These are phyloP conservation scores for Leucophenga varia DNA, from an alignment of 1,140 invertebrate genomes.

Conservation along the genomic window DNA sequence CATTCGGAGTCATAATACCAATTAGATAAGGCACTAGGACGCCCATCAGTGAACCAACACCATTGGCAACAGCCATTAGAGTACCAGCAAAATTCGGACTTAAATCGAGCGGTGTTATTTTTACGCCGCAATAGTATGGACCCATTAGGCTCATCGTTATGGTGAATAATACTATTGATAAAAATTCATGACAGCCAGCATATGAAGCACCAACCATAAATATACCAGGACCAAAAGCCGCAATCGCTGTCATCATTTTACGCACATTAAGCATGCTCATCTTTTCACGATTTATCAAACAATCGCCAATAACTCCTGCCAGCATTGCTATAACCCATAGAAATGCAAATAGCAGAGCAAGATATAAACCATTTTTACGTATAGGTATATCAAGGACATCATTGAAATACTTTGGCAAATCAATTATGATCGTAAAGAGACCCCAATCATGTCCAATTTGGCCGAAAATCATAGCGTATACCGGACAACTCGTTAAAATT, in stretches of 20 bases:
- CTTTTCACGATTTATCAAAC: constrained; percentile 15
- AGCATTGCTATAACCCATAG: constrained; percentile 26
- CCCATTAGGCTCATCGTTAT: constrained; percentile 61
- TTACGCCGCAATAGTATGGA: constrained; percentile 68
- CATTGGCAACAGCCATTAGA: constrained; percentile 78
- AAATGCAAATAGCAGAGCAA: constrained; percentile 29
- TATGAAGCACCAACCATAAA: constrained; percentile 31
- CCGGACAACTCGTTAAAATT: constrained; percentile 64
- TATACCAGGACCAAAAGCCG: constrained; percentile 20
- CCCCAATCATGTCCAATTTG: constrained; percentile 81
- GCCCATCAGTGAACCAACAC: constrained; percentile 74
- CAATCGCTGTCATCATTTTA: constrained; percentile 19
- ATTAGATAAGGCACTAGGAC: constrained; percentile 75
- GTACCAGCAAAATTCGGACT: constrained; percentile 76
- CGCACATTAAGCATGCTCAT: constrained; percentile 10
- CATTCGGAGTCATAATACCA: constrained; percentile 72
- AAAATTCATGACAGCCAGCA: constrained; percentile 15
- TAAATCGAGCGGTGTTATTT: constrained; percentile 75
- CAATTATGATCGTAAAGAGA: constrained; percentile 84
- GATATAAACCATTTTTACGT: constrained; percentile 24
- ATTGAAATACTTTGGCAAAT: constrained; percentile 65
- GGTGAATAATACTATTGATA: constrained; percentile 22
- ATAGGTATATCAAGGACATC: constrained; percentile 28
- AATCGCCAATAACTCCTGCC: constrained; percentile 23
- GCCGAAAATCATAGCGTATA: constrained; percentile 62